These are phyloP conservation scores for Myocastor coypus DNA, from an alignment of 2,113 vertebrate genomes.

Conservation along the genomic window DNA sequence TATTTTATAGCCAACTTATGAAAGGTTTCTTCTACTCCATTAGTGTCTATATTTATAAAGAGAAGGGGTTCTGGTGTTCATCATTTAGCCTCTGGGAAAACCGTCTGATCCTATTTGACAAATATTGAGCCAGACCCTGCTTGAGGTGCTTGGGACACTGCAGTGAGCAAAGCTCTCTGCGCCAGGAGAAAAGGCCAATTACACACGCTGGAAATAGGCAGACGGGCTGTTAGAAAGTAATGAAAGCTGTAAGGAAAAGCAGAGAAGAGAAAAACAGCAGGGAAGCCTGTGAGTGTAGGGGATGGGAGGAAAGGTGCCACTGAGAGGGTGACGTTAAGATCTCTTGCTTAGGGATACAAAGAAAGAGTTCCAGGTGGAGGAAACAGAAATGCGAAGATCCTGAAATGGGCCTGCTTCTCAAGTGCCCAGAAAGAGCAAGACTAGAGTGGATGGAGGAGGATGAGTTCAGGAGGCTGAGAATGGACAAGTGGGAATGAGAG, in stretches of 20 bases:
- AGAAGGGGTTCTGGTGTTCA: background rate
- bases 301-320: background rate
- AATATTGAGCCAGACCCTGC: background rate
- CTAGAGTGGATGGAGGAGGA: background rate
- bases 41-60: conserved; percentile 45
- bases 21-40: background rate
- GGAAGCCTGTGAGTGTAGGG: background rate
- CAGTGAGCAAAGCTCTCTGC: background rate
- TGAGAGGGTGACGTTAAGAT: background rate
- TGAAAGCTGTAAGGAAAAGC: background rate
- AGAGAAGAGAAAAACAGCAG: background rate
- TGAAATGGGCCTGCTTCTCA: background rate
- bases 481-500: background rate
- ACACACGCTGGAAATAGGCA: background rate
- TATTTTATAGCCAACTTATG: conserved; percentile 34
- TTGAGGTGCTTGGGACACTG: background rate
- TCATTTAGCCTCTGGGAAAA: conserved; percentile 22
- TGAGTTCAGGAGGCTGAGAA: background rate
- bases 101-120: background rate
- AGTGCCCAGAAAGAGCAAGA: background rate
- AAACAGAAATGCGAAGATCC: background rate
- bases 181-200: background rate
- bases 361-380: background rate
- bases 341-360: background rate
- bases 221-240: background rate